Percentiles rank a stretch among this genome's conserved stretches.
Conservation (phyloP, 2,888 invertebrate genomes). For the Limulus polyphemus region DNA sequence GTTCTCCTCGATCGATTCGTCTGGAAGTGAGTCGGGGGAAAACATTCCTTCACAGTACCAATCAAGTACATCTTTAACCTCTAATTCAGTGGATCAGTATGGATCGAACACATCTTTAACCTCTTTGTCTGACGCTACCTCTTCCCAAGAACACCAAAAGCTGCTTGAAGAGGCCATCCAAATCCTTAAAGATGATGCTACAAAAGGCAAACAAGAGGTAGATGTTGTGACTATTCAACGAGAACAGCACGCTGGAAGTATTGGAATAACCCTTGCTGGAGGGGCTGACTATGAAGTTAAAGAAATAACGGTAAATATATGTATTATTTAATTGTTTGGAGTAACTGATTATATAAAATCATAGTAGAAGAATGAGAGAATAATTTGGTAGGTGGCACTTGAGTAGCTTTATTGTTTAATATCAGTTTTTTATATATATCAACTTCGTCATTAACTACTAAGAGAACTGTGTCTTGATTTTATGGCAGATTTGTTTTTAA, state of each 20-base stretch:
- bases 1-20: constrained; percentile 45
- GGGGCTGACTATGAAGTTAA: constrained; percentile 83
- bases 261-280: constrained; percentile 74
- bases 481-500: no score
- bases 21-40: constrained; percentile 37
- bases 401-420: no score
- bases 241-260: constrained; percentile 36
- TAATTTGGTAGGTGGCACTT: no score
- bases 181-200: constrained; percentile 44
- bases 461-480: no score
- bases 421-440: no score
- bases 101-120: constrained; percentile 47
- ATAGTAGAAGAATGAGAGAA: no score
- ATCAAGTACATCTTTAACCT: constrained; percentile 22
- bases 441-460: no score
- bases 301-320: constrained; percentile 62
- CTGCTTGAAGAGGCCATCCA: constrained; percentile 54
- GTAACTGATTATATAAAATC: no score
- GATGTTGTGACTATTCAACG: constrained; percentile 53
- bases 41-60: constrained; percentile 32
- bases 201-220: constrained; percentile 40
- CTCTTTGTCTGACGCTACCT: constrained; percentile 46
- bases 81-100: constrained; percentile 38
- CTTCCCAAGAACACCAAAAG: constrained; percentile 49
- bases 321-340: no score